Evolutionary conservation across 2,888 invertebrate species (phyloP).

Genomic region (Ectobius pallidus): DNA sequence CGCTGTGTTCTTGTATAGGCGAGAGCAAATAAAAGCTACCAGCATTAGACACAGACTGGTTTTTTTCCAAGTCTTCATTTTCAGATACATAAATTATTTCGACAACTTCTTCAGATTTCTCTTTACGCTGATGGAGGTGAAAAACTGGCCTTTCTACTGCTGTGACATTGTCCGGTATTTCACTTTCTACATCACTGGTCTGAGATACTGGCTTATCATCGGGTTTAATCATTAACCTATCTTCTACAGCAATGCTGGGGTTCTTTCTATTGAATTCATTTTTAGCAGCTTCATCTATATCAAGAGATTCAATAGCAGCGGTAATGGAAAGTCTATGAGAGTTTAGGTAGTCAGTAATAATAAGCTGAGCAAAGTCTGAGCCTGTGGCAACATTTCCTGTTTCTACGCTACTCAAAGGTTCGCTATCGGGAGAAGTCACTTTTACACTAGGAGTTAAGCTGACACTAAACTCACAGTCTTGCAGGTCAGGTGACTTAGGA

Average conservation of each 20-base stretch:
- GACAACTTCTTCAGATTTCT: constrained; percentile 35
- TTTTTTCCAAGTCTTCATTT: constrained; percentile 19
- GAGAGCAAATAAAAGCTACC: constrained; percentile 55
- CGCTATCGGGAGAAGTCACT: background rate
- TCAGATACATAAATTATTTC: constrained; percentile 36
- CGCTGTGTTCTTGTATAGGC: constrained; percentile 65
- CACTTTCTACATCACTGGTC: background rate
- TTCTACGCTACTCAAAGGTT: background rate
- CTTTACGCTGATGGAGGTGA: constrained; percentile 28
- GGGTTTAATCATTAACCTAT: background rate
- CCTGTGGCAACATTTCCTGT: background rate
- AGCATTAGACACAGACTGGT: background rate
- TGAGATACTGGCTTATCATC: background rate
- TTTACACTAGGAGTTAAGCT: background rate
- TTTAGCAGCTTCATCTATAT: constrained; percentile 16
- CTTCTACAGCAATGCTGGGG: background rate
- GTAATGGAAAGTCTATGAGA: constrained; percentile 49
- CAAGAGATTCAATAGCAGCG: constrained; percentile 45
- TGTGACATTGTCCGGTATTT: background rate
- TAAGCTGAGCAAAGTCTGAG: constrained; percentile 51
- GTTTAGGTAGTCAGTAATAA: constrained; percentile 56
- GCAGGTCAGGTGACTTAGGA: background rate
- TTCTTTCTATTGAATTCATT: background rate
- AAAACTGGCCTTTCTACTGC: constrained; percentile 1
- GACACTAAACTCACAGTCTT: background rate